Percentiles rank a stretch among this genome's conserved stretches.
phyloP scores from a whole-genome alignment of 2,797 vertebrate genomes.

The Gymnopithys bicolor region DNA sequence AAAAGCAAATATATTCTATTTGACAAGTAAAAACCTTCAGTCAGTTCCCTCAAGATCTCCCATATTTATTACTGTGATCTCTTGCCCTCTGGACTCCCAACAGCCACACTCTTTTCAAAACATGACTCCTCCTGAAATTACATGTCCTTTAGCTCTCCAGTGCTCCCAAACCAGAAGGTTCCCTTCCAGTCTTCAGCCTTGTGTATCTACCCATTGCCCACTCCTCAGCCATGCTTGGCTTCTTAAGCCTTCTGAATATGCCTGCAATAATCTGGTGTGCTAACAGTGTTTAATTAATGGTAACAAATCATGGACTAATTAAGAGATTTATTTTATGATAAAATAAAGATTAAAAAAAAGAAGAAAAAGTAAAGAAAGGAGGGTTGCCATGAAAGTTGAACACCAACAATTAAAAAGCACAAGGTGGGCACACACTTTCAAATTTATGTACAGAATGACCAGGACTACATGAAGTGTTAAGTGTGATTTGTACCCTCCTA shows the following conservation, averaged over 20 bases:
- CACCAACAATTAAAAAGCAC: not conserved
- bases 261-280: not conserved
- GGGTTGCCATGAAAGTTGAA: not conserved
- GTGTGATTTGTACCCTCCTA: not conserved
- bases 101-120: not conserved
- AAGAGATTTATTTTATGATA: not conserved
- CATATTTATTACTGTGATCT: not conserved
- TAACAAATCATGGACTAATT: not conserved
- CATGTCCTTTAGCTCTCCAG: not conserved
- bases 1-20: not conserved
- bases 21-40: not conserved
- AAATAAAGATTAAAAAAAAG: not conserved
- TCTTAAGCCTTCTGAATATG: not conserved
- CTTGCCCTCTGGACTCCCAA: not conserved
- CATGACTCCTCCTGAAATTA: not conserved
- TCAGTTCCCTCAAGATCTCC: not conserved
- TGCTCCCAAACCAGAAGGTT: not conserved
- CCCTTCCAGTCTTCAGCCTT: not conserved
- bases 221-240: not conserved
- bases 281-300: not conserved
- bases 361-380: not conserved
- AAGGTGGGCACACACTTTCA: not conserved
- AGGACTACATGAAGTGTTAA: not conserved
- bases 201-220: not conserved
- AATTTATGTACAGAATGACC: not conserved